Percentiles rank a stretch among this genome's conserved stretches.
Conservation (phyloP, 64 coral and sea anemone genomes). For the Pocillopora damicornis region DNA sequence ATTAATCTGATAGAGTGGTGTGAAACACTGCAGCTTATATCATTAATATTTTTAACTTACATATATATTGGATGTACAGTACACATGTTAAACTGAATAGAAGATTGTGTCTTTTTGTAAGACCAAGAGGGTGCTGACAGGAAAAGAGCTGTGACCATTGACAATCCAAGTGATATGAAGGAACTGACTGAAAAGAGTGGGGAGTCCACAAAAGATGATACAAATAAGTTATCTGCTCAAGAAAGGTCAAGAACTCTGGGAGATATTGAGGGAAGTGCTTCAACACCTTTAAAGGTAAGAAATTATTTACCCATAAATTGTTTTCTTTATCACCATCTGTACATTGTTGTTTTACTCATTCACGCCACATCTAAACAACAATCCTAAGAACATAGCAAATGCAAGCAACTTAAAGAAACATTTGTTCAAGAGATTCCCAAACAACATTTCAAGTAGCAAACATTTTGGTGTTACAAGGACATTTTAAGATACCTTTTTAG, state of each 20-base stretch:
- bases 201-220: background rate
- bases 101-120: background rate
- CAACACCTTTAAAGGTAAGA: background rate
- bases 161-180: background rate
- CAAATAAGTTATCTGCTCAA: background rate
- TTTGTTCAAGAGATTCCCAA: too few species aligned
- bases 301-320: background rate
- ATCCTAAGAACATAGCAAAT: too few species aligned
- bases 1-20: background rate
- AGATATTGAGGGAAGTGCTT: constrained; percentile 6
- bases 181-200: background rate
- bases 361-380: too few species aligned
- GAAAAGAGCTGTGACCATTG: background rate
- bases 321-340: background rate
- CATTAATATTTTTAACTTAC: too few species aligned
- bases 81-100: too few species aligned
- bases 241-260: constrained; percentile 18
- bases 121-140: background rate
- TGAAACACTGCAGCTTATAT: background rate
- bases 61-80: too few species aligned
- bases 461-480: too few species aligned
- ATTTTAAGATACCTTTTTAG: too few species aligned
- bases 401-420: too few species aligned
- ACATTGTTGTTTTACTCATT: background rate
- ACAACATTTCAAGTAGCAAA: too few species aligned